Evolutionary conservation across 2,113 vertebrate species (phyloP).

Genomic region (Sylvilagus bachmani): DNA sequence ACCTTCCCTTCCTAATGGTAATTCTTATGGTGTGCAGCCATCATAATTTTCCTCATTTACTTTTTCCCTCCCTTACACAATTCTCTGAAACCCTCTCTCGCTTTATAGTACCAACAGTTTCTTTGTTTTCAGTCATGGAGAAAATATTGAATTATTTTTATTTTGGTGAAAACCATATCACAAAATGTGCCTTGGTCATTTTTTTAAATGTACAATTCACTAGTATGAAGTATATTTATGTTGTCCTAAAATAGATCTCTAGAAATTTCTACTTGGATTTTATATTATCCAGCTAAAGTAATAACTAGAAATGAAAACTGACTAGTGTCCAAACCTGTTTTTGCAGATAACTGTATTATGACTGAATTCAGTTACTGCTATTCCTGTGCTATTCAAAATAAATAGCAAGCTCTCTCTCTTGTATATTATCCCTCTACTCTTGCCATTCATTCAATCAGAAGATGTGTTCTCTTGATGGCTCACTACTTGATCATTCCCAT

Average conservation of each 20-base stretch:
- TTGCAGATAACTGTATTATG: neutral
- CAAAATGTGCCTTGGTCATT: neutral
- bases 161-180: neutral
- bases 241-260: neutral
- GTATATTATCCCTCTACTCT: neutral
- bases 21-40: neutral
- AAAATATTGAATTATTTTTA: neutral
- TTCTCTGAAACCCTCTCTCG: neutral
- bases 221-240: neutral
- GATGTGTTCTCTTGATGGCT: neutral
- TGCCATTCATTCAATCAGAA: neutral
- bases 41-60: neutral
- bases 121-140: neutral
- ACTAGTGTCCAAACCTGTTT: neutral
- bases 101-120: neutral
- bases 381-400: neutral
- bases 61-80: neutral
- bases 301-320: neutral
- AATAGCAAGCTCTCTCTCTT: neutral
- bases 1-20: too few species aligned
- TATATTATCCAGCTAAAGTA: neutral
- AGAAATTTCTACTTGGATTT: neutral
- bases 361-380: neutral
- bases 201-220: neutral
- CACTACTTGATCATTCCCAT: neutral